Base-by-base conservation (phyloP, 2,113 vertebrate genomes). In the Muscicapa adusta region DNA sequence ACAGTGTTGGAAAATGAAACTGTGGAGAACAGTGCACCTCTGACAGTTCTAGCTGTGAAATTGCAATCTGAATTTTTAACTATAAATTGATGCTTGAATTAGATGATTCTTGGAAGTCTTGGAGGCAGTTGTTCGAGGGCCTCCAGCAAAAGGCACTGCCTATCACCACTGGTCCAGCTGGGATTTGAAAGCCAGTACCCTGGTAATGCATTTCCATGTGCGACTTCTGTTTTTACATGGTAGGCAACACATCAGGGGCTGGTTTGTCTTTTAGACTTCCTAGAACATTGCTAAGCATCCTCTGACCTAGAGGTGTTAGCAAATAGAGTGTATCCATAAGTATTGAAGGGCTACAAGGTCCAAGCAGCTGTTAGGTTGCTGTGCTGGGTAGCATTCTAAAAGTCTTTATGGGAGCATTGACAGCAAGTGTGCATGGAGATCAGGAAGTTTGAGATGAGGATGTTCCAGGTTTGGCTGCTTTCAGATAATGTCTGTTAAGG, bases 81-180 rank as follows among this genome's bases (percentile, higher is more conserved):
- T 80, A 5, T 7, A 28, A 8, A 3, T n/a, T 61, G 36, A 6
- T 70, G 12, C 45, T 87, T 43, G 25, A 76, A 6, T 47, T 54
- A 58, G n/a, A 38, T 48, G 25, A 68, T 45, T 33, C 56, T 31
- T 65, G 31, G 26, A 74, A 48, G 38, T n/a, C 33, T 62, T 2
- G 12, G 22, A 80, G 38, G 36, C 75, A 40, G 62, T 5, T 5
- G 25, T 65, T 79, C 2, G 2, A 83, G 54, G 74, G 25, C 50
- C 16, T 62, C 23, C 26, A 53, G 1, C 31, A n/a, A 31, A 63
- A 81, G 51, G 29, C 6, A 6, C 4, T 76, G 56, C 3, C 1
- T 38, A 3, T 74, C 34, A 14, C 22, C 0, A 0, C 54, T 43
- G 20, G 25, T 57, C 40, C 25, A 45, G 23, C 19, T 2, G 2